phyloP scores from a whole-genome alignment of 1,140 invertebrate genomes.

The Eulimnadia texana region DNA sequence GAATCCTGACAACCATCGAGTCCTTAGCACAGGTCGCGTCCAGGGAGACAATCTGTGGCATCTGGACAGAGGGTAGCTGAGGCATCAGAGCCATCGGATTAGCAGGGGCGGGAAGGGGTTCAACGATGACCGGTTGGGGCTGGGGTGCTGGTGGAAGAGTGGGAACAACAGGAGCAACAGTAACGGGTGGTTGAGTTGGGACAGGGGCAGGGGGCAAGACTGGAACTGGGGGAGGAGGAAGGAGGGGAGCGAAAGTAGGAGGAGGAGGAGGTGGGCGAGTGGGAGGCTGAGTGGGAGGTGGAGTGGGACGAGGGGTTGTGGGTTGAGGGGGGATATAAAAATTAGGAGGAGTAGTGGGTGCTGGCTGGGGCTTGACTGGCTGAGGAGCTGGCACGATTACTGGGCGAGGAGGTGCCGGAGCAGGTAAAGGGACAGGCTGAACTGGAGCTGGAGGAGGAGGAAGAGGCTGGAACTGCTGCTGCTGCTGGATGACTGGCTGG shows the following conservation, averaged over 20 bases:
- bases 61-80: constrained; percentile 18
- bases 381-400: background rate
- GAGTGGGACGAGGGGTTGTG: background rate
- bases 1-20: constrained; percentile 64
- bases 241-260: background rate
- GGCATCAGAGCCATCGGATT: constrained; percentile 18
- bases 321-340: background rate
- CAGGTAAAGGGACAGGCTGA: constrained; percentile 30
- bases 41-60: constrained; percentile 54
- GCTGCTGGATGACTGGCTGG: constrained; percentile 36
- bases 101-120: constrained; percentile 18
- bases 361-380: background rate
- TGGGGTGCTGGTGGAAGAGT: constrained; percentile 19
- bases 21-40: constrained; percentile 63
- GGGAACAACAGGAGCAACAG: too few species aligned
- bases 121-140: constrained; percentile 25
- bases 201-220: constrained; percentile 17
- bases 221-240: constrained; percentile 16
- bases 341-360: background rate
- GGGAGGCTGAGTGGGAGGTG: background rate
- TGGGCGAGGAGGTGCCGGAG: constrained; percentile 14
- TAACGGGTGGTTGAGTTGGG: constrained; percentile 10
- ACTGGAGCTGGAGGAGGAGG: constrained; percentile 22
- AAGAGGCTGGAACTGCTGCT: too few species aligned
- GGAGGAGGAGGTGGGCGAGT: too few species aligned